Evolutionary conservation across 2,113 vertebrate genomes (phyloP).

Genomic region (Ptilonorhynchus violaceus): DNA sequence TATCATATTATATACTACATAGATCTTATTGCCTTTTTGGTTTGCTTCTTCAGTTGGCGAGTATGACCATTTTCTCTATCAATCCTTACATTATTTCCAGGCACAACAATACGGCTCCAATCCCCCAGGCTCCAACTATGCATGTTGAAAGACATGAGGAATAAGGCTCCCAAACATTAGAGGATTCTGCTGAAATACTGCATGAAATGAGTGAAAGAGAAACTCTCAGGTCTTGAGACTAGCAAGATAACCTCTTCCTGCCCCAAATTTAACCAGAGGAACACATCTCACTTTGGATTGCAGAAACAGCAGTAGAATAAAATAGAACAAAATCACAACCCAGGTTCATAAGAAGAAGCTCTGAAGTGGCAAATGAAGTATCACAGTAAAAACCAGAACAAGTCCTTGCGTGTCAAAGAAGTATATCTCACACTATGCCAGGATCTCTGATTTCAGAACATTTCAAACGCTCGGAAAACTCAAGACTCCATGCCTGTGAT

Average conservation of each 20-base stretch:
- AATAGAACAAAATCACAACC: neutral
- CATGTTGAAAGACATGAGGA: rapidly evolving
- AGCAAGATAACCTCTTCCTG: neutral
- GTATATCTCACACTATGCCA: rapidly evolving
- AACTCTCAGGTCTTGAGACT: neutral
- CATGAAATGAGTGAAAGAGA: neutral
- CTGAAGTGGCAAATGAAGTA: neutral
- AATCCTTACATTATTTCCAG: neutral
- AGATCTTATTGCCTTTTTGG: neutral
- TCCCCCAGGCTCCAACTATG: too few species aligned
- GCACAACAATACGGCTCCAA: neutral
- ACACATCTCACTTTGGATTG: neutral
- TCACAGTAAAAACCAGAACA: neutral
- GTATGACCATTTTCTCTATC: neutral
- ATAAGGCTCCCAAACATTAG: neutral
- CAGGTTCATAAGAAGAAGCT: neutral
- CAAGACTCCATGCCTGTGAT: neutral
- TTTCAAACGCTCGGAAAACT: neutral
- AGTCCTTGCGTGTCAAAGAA: neutral
- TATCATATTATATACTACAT: neutral
- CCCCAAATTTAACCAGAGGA: neutral
- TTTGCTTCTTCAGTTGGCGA: neutral
- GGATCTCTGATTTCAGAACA: neutral
- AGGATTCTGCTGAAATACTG: neutral
- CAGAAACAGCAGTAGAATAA: neutral